phyloP scores from a whole-genome alignment of 2,113 vertebrate species.

The Gobius niger region DNA sequence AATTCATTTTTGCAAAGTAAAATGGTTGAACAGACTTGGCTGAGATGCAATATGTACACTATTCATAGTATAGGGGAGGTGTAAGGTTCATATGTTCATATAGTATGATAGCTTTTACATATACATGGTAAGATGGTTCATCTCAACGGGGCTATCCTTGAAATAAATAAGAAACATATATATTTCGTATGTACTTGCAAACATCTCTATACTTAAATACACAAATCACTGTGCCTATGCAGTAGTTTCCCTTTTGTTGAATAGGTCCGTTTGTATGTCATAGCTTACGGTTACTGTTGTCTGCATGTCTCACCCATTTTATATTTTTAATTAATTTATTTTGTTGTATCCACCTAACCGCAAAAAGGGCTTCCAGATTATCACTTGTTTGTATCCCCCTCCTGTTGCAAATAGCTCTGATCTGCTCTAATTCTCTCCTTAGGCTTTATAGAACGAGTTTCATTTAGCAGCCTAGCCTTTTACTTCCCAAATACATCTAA shows the following conservation, averaged over 20 bases:
- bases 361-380: slow-evolving; percentile 18
- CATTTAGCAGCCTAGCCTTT: slow-evolving; percentile 51
- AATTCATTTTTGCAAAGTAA: slow-evolving; percentile 1
- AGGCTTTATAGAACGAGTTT: slow-evolving; percentile 49
- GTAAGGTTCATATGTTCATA: too few relatives aligned
- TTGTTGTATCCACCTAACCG: slow-evolving; percentile 2
- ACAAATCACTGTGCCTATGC: too few relatives aligned
- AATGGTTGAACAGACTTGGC: neutral
- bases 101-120: too few relatives aligned
- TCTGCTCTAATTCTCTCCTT: slow-evolving; percentile 55
- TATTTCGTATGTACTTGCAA: too few relatives aligned
- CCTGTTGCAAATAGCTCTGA: slow-evolving; percentile 50
- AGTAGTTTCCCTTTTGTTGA: neutral
- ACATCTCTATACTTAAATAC: too few relatives aligned
- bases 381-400: slow-evolving; percentile 49
- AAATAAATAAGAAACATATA: too few relatives aligned
- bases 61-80: neutral
- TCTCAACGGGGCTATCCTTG: too few relatives aligned
- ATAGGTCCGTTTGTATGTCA: neutral
- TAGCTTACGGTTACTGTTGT: slow-evolving; percentile 2
- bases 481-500: slow-evolving; percentile 67
- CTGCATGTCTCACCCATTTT: slow-evolving; percentile 5
- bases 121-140: too few relatives aligned
- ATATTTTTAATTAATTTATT: slow-evolving; percentile 2
- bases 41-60: neutral